Evolutionary conservation across 2,888 invertebrate genomes (phyloP).

Genomic region (Lasius fuliginosus): DNA sequence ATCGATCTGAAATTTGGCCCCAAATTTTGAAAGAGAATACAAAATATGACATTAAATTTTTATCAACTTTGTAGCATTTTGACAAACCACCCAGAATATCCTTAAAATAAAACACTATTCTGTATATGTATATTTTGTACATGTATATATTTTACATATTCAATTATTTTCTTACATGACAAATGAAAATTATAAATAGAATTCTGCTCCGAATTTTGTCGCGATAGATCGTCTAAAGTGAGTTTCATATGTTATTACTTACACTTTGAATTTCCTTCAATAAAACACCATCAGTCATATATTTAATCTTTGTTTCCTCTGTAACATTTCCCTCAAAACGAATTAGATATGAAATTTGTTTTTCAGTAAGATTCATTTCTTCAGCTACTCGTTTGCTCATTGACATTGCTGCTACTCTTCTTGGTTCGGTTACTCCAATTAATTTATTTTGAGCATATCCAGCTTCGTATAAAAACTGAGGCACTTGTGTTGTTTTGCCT

Average conservation of each 20-base stretch:
- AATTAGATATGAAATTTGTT: slow-evolving; percentile 96
- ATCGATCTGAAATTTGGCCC: too few species aligned
- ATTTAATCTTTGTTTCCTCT: slow-evolving; percentile 96
- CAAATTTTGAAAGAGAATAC: too few species aligned
- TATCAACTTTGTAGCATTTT: too few species aligned
- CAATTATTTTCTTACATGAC: not conserved
- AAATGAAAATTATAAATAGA: not conserved
- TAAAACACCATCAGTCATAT: slow-evolving; percentile 99
- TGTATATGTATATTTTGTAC: not conserved
- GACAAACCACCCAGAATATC: too few species aligned
- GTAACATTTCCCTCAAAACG: slow-evolving; percentile 98
- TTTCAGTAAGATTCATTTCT: slow-evolving; percentile 93
- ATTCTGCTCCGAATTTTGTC: not conserved
- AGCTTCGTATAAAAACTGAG: slow-evolving; percentile 99
- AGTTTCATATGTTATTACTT: slow-evolving; percentile 63
- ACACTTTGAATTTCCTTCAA: slow-evolving; percentile 95
- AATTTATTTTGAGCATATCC: slow-evolving; percentile 94
- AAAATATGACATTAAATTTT: too few species aligned
- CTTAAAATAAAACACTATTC: too few species aligned
- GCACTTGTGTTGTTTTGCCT: slow-evolving; percentile 99
- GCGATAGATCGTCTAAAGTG: not conserved
- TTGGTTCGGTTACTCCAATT: slow-evolving; percentile 98
- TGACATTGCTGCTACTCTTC: slow-evolving; percentile 98
- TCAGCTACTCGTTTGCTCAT: slow-evolving; percentile 97
- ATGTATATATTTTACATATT: not conserved